Conservation (phyloP, 2,113 vertebrate species). For the Plecotus auritus region DNA sequence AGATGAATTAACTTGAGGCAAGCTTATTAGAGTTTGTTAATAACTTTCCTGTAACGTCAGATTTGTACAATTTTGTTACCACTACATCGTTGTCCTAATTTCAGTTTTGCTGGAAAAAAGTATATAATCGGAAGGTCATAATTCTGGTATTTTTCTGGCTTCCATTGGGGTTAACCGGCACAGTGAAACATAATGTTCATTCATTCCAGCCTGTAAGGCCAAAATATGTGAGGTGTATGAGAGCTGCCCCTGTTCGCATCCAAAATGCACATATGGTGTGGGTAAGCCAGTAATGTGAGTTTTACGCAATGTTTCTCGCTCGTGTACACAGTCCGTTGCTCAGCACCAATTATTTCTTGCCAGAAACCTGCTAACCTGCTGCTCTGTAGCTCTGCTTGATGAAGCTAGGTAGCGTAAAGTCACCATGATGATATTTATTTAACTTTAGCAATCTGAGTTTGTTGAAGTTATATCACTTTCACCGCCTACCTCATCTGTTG, state of each 20-base stretch:
- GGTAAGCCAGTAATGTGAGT: conserved; percentile 26
- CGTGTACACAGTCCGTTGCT: conserved; percentile 54
- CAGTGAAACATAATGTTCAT: neutral
- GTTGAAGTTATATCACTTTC: conserved; percentile 27
- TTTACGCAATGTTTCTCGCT: conserved; percentile 54
- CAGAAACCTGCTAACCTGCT: conserved; percentile 42
- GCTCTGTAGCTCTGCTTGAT: conserved; percentile 49
- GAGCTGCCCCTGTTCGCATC: conserved; percentile 28
- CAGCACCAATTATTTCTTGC: conserved; percentile 54
- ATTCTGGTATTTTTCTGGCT: conserved; percentile 40
- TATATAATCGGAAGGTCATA: neutral
- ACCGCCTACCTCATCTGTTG: neutral
- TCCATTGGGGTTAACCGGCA: conserved; percentile 20
- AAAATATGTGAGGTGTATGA: neutral
- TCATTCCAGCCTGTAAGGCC: conserved; percentile 26
- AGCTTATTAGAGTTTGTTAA: neutral
- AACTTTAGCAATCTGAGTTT: neutral
- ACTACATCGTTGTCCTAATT: conserved; percentile 15
- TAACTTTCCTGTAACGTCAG: neutral
- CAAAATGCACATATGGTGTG: conserved; percentile 60
- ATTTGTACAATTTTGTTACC: conserved; percentile 28
- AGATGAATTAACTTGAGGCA: neutral
- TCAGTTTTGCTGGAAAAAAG: conserved; percentile 33
- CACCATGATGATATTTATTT: conserved; percentile 42
- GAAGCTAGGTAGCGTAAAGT: conserved; percentile 46